phyloP scores from a whole-genome alignment of 2,797 vertebrate genomes.

The Spondyliosoma cantharus region DNA sequence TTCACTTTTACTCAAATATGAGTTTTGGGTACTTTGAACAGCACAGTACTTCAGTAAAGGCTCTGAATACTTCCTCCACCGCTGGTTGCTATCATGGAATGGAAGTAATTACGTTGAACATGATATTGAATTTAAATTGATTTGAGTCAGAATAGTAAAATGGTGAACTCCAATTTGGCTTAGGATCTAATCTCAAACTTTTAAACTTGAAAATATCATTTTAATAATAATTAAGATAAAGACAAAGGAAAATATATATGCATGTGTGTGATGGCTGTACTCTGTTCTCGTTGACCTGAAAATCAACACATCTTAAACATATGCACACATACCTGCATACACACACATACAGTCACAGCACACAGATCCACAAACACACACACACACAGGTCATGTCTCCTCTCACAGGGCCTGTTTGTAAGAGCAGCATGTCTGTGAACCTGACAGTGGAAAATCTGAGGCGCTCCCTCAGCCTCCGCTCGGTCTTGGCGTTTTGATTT shows the following conservation, averaged over 20 bases:
- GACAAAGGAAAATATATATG: constrained; percentile 1
- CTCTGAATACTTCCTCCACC: too few relatives aligned
- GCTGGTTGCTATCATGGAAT: neutral
- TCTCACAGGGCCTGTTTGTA: constrained; percentile 78
- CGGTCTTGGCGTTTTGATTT: constrained; percentile 80
- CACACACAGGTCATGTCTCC: constrained; percentile 69
- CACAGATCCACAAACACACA: constrained; percentile 40
- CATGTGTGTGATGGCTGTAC: neutral
- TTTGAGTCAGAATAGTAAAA: neutral
- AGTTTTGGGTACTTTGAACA: too few relatives aligned
- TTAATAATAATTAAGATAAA: neutral
- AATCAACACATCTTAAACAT: constrained; percentile 18
- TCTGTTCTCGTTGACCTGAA: constrained; percentile 42
- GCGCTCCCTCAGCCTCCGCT: constrained; percentile 72
- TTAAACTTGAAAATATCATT: neutral
- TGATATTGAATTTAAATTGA: neutral
- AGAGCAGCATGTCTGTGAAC: constrained; percentile 72
- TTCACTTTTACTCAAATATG: too few relatives aligned
- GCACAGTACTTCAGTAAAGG: too few relatives aligned
- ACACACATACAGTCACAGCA: constrained; percentile 2
- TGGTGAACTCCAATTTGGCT: neutral
- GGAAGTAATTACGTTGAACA: neutral
- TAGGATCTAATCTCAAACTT: neutral
- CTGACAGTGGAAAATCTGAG: constrained; percentile 84
- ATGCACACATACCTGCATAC: constrained; percentile 22